Base-by-base conservation (phyloP, 2,888 invertebrate genomes). In the Pasiphila rectangulata region DNA sequence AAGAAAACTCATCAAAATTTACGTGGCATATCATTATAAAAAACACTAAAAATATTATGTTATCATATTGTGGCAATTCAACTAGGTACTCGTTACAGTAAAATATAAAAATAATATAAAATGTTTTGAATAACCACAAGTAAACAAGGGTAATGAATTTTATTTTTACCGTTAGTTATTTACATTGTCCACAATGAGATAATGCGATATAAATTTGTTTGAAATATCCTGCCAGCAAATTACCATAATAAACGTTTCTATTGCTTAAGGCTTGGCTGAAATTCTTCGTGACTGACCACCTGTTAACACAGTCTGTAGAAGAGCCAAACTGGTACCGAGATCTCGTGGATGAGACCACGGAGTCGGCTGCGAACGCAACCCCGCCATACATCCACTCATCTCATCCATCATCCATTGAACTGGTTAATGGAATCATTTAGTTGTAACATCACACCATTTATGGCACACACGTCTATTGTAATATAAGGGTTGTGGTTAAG, bases 231-330 rank as follows among this genome's bases (percentile, higher is more conserved):
- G 24, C 24, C 16, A 19, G 7, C 25, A 36, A 40, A 16, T 17
- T 27, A 21, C 27, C 13, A 35, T 51, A 51, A 51, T 54, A 25
- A 51, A 46, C 67, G 73, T 79, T 82, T 86, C 67, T 81, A 68
- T 83, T 83, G 76, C 81, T 80, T 72, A 88, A 89, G 89, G 89
- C 89, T 67, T 89, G 89, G 89, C 89, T 88, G 88, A 89, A 89
- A 77, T 88, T 89, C 89, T 89, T 80, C 89, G 84, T 88, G 72
- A 89, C 89, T 74, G 89, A 89, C 73, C 77, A 81, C 68, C 81
- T 79, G 71, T 79, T 87, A 74, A 79, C 82, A 78, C 84, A 89
- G 72, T 80, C 80, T 69, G 69, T 85, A 65, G 83, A 85, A 71
- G 87, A 85, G 75, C 84, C 88, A 64, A 73, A 79, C 64, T 86